Evolutionary conservation across 1,140 invertebrate species (phyloP).

Genomic region (Drosophila tropicalis): DNA sequence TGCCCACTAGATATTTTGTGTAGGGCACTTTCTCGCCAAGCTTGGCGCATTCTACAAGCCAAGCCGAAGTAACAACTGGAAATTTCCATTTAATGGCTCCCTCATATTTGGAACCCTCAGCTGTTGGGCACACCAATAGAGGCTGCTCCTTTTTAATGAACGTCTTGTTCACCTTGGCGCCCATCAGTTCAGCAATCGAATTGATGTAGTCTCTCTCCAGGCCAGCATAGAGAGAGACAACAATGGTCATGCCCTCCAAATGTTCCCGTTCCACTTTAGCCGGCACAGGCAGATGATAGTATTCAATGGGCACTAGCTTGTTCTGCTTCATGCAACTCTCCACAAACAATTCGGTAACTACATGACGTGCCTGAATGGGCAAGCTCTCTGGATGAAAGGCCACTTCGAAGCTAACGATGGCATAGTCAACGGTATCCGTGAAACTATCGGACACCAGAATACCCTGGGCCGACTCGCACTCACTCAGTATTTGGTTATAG

Average conservation of each 20-base stretch:
- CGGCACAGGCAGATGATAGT: conserved; percentile 87
- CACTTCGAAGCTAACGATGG: conserved; percentile 84
- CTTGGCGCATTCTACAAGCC: conserved; percentile 89
- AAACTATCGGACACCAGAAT: conserved; percentile 83
- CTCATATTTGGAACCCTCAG: conserved; percentile 91
- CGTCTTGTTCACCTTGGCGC: conserved; percentile 86
- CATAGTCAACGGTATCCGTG: conserved; percentile 85
- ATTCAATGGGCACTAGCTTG: conserved; percentile 85
- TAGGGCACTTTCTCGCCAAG: conserved; percentile 85
- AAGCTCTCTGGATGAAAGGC: conserved; percentile 67
- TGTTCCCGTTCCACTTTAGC: conserved; percentile 84
- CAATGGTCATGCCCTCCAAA: conserved; percentile 88
- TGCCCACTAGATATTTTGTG: conserved; percentile 86
- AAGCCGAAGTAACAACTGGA: conserved; percentile 89
- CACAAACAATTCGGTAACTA: conserved; percentile 86
- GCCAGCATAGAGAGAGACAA: conserved; percentile 89
- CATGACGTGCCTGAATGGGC: conserved; percentile 83
- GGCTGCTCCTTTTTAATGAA: conserved; percentile 85
- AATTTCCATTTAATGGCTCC: conserved; percentile 92
- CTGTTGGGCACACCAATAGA: conserved; percentile 87
- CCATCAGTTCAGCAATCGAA: conserved; percentile 87
- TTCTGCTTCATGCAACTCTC: conserved; percentile 87
- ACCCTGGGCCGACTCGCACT: conserved; percentile 84
- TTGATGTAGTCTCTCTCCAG: conserved; percentile 89
- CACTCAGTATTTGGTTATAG: conserved; percentile 69